Conservation (phyloP, 2,797 vertebrate genomes). For the Hippopotamyrus pictus region DNA sequence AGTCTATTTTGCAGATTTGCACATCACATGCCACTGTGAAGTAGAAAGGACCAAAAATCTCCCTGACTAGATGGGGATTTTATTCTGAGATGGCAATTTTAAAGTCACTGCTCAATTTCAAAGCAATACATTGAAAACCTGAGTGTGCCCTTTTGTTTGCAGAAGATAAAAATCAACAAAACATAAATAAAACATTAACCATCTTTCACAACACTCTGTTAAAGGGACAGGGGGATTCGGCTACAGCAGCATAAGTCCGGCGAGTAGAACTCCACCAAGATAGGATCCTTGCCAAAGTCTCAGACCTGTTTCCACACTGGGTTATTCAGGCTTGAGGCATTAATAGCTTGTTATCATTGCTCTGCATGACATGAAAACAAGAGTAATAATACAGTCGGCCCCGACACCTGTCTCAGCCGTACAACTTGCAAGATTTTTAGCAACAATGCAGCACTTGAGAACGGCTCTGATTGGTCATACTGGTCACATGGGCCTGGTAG, state of each 20-base stretch:
- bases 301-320: conserved; percentile 4
- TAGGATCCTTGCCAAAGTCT: neutral
- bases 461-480: conserved; percentile 41
- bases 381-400: conserved; percentile 35
- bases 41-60: neutral
- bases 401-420: conserved; percentile 39
- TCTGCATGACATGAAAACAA: conserved; percentile 34
- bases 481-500: conserved; percentile 59
- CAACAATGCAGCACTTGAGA: conserved; percentile 37
- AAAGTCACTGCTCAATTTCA: neutral
- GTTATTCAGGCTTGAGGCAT: conserved; percentile 8
- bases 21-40: neutral
- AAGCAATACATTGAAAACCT: neutral
- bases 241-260: neutral
- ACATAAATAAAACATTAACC: neutral
- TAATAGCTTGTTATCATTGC: conserved; percentile 22
- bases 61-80: neutral
- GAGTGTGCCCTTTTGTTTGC: neutral
- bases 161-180: neutral
- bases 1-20: neutral
- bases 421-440: conserved; percentile 22
- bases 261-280: neutral
- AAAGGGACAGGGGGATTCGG: neutral
- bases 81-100: neutral
- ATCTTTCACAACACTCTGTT: neutral